A percentile compares a stretch with the other conserved stretches of the same genome.
Evolutionary conservation across 2,888 invertebrate genomes (phyloP).

Genomic region (Lomographa bimaculata): DNA sequence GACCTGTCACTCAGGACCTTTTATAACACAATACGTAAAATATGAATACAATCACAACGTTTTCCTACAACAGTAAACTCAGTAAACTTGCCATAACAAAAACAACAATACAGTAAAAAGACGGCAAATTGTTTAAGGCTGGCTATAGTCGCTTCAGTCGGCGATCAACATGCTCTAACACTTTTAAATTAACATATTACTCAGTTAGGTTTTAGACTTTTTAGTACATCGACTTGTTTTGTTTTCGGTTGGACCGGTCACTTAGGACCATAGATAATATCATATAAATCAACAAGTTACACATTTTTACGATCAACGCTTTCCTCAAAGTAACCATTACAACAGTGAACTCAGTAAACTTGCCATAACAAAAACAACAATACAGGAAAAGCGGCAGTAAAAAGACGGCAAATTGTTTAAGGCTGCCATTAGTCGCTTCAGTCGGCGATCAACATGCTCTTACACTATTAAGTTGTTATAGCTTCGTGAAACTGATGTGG

Average conservation of each 20-base stretch:
- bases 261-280: too few relatives aligned
- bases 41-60: too few relatives aligned
- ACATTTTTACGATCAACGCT: too few relatives aligned
- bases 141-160: constrained; percentile 61
- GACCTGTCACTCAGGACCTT: too few relatives aligned
- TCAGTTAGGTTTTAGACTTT: too few relatives aligned
- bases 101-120: constrained; percentile 51
- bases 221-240: too few relatives aligned
- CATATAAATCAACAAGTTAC: too few relatives aligned
- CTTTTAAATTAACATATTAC: constrained; percentile 77
- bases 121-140: constrained; percentile 67
- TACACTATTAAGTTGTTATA: constrained; percentile 76
- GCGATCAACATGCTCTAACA: constrained; percentile 68
- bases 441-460: constrained; percentile 66
- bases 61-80: too few relatives aligned
- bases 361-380: constrained; percentile 41
- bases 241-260: too few relatives aligned
- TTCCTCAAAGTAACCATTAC: too few relatives aligned
- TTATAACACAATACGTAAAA: too few relatives aligned
- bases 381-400: constrained; percentile 47
- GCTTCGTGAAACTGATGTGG: constrained; percentile 45
- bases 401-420: constrained; percentile 68
- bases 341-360: too few relatives aligned
- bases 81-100: constrained; percentile 39
- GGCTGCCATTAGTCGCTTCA: constrained; percentile 61